Conservation (phyloP, 2,797 vertebrate species). For the Lacerta agilis region DNA sequence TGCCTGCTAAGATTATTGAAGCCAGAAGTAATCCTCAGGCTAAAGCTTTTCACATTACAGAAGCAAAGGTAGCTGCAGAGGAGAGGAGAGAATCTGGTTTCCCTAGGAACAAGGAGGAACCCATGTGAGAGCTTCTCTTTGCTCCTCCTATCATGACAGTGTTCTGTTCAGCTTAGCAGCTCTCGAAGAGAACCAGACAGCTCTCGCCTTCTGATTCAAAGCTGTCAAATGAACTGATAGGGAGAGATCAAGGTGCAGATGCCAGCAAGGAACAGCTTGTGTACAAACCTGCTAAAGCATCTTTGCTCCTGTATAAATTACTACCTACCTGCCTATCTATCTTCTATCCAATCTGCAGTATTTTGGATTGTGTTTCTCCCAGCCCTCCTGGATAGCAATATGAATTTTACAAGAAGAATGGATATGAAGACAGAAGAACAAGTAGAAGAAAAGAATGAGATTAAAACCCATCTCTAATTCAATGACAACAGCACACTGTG, state of each 20-base stretch:
- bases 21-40: constrained; percentile 17
- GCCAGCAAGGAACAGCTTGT: constrained; percentile 30
- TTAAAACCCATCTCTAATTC: not conserved
- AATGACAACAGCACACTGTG: not conserved
- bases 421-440: not conserved
- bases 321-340: not conserved
- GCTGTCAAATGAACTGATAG: constrained; percentile 57
- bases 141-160: constrained; percentile 24
- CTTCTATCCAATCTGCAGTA: not conserved
- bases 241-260: constrained; percentile 35
- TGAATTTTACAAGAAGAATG: not conserved
- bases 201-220: constrained; percentile 52
- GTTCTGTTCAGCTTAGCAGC: constrained; percentile 51
- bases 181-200: constrained; percentile 53
- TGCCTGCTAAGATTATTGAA: constrained; percentile 4
- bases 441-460: not conserved
- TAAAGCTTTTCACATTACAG: constrained; percentile 41
- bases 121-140: constrained; percentile 19
- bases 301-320: constrained; percentile 11
- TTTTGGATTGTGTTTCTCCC: not conserved
- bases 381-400: not conserved
- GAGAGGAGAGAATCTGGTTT: constrained; percentile 52
- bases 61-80: constrained; percentile 49
- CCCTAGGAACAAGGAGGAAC: constrained; percentile 59
- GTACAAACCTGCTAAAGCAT: constrained; percentile 11